A percentile compares a stretch with the other conserved stretches of the same genome.
Evolutionary conservation across 2,888 invertebrate genomes (phyloP).

Genomic region (Cheilosia vulpina): DNA sequence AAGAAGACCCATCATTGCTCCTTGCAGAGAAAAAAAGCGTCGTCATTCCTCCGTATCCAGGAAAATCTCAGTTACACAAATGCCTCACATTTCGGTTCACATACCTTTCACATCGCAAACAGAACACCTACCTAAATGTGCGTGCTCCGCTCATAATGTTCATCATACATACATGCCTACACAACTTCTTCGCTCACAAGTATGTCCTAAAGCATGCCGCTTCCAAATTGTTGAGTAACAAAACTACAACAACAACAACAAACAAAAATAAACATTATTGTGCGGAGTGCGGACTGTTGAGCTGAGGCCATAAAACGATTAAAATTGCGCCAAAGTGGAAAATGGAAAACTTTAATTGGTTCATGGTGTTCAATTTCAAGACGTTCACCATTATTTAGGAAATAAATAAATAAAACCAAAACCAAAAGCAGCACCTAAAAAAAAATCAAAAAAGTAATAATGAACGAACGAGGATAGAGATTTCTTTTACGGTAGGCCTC

Average conservation of each 20-base stretch:
- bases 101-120: too few relatives aligned
- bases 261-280: slow-evolving; percentile 1
- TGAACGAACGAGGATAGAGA: slow-evolving; percentile 46
- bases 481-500: slow-evolving; percentile 46
- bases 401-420: slow-evolving; percentile 6
- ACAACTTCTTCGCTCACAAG: neutral
- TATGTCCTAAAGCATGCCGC: slow-evolving; percentile 1
- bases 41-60: too few relatives aligned
- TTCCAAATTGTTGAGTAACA: neutral
- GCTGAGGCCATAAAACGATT: slow-evolving; percentile 46
- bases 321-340: slow-evolving; percentile 46
- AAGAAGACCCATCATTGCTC: too few relatives aligned
- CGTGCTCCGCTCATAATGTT: too few relatives aligned
- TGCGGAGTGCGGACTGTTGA: neutral
- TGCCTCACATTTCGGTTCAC: too few relatives aligned
- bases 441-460: slow-evolving; percentile 27
- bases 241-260: neutral
- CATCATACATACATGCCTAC: too few relatives aligned
- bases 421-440: neutral
- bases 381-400: slow-evolving; percentile 33
- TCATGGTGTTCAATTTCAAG: slow-evolving; percentile 41
- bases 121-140: too few relatives aligned
- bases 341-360: slow-evolving; percentile 56
- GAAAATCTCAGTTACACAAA: too few relatives aligned
- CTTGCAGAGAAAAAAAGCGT: too few relatives aligned